Base-by-base conservation (phyloP, 2,797 vertebrate species). In the Psittacula derbiana region DNA sequence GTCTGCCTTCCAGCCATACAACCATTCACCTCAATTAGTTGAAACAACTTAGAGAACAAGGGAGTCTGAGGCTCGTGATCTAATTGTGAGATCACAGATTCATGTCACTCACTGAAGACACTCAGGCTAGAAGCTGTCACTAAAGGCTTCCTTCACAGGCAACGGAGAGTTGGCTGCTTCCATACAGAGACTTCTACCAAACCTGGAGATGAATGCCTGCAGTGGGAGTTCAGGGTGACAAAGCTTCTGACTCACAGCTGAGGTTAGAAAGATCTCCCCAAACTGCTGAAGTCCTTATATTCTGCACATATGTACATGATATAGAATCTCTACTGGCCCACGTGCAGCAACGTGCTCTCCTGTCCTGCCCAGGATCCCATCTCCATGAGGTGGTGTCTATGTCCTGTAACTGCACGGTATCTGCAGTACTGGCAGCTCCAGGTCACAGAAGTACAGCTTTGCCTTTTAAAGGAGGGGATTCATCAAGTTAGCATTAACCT, bases 261-360 rank as follows among this genome's bases (percentile, higher is more conserved):
- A 55, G 43, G 16, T 28, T 13, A 20, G 43, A 41, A 27, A 18
- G 9, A 19, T 13, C 71, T 33, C n/a, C 55, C 55, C n/a, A 11
- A 11, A 58, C n/a, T 11, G n/a, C 55, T 58, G 55, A 58, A 58
- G 55, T 58, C 55, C n/a, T 58, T 36, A 24, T 16, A 58, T 36
- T 23, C 30, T 6, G 8, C 10, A 8, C 31, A 3, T 10, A 36
- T 1, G 6, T 24, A 8, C n/a, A 50, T 36, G 47, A 6, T 19
- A 31, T 12, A 25, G 4, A 36, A 41, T 30, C 24, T 55, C 15
- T 30, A 38, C 52, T 15, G 53, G 46, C 31, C 28, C 31, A 6
- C 0, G 3, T 24, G 55, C 61, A 69, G 67, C 69, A 64, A 36
- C 8, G 16, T 53, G 12, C 13, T 80, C 3, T 65, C 31, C 50